Evolutionary conservation across 2,113 vertebrate species (phyloP), one percentile per base, ranked within the genome.

Genomic region (Miniopterus natalensis): DNA sequence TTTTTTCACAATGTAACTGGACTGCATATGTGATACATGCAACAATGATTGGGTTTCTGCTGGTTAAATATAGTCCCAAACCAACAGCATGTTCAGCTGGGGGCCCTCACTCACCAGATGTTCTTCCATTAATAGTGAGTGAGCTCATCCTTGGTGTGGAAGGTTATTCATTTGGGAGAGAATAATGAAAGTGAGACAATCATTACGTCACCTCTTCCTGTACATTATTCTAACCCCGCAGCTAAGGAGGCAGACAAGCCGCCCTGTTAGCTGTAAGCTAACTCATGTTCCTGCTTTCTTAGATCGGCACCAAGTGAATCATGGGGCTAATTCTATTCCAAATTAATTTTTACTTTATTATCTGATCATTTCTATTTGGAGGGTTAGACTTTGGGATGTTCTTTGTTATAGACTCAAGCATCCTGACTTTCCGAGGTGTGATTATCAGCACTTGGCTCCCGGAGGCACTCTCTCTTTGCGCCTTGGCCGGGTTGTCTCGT

Each of bases 161-260:
- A 98, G 97, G 97, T 98, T 98, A 98, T 99, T 99, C 99, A 99
- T 99, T 98, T 98, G 99, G 98, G 99, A 99, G 98, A 99, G 98
- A 98, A 98, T 99, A 99, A 98, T 99, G 99, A 99, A 99, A 99
- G 98, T 96, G 99, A 99, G 99, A 99, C 97, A 98, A 98, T 98
- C 98, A 99, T 99, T 99, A 99, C 99, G 98, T 99, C 99, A 99
- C 98, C 98, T 98, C 98, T 99, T 99, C 99, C 99, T 99, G 98
- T 98, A 98, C 98, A 98, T 98, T 98, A 98, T 98, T 98, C 98
- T 98, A 98, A 36, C 98, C 81, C 98, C 98, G 95, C 98, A 98
- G 98, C 98, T 98, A 98, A 98, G 96, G 97, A 97, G 97, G 94
- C 98, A 98, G 99, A 98, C 98, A 98, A 36, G 80, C 83, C 75